These are phyloP conservation scores for Cyanistes caeruleus DNA, from an alignment of 2,113 vertebrate genomes.

Conservation along the genomic window DNA sequence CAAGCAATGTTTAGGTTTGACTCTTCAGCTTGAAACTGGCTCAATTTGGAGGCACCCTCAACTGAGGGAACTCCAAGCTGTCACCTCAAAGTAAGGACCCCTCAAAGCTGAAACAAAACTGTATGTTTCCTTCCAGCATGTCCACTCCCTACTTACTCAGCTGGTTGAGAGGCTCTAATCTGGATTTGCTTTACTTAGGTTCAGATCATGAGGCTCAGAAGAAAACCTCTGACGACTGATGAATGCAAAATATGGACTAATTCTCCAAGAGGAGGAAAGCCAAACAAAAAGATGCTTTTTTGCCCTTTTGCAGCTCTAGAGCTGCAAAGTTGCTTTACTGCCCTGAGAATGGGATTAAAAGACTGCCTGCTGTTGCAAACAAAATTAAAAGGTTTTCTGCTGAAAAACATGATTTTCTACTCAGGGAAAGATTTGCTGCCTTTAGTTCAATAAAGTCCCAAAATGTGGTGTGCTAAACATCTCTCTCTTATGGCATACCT, in stretches of 20 bases:
- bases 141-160: not conserved
- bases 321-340: not conserved
- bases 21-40: not conserved
- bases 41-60: not conserved
- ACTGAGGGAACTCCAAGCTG: not conserved
- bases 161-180: not conserved
- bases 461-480: not conserved
- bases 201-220: conserved; percentile 35
- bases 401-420: not conserved
- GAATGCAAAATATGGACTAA: not conserved
- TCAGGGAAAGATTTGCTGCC: not conserved
- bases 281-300: not conserved
- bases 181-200: conserved; percentile 55
- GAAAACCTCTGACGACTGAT: not conserved
- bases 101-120: not conserved
- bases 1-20: not conserved
- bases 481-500: not conserved
- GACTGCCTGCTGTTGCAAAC: not conserved
- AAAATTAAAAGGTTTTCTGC: not conserved
- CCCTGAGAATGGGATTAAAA: not conserved
- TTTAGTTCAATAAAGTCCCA: not conserved
- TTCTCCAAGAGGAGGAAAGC: not conserved
- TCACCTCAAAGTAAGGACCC: not conserved
- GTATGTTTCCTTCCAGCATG: not conserved
- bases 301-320: not conserved